Base-by-base conservation (phyloP, 1,140 invertebrate genomes). In the Pollicipes pollicipes region DNA sequence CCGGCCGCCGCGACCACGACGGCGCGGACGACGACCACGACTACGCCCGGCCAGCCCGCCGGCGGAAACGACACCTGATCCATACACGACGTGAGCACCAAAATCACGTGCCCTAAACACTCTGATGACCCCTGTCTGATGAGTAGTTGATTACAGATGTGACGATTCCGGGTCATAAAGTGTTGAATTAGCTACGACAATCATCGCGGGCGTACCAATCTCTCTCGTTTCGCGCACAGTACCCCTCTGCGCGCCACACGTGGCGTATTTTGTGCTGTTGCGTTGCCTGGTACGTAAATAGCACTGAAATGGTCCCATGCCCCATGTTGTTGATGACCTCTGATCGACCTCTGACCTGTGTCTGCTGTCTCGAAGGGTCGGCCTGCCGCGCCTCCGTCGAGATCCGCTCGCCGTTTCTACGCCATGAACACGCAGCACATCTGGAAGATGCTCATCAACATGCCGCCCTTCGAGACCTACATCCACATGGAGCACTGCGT, bases 401-500 rank as follows among this genome's bases (percentile, higher is more conserved):
- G 45, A 10, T 58, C 13, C 6, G 45, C 2, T 58, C 27, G 1
- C 64, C 64, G 17, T n/a, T 66, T 66, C 64, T 28, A 66, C 64
- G 64, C 64, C 28, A 27, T 66, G n/a, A 66, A 66, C 64, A 66
- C 64, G 17, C 3, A 29, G 10, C 10, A 29, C 64, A n/a, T 28
- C 8, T 66, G n/a, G 16, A 66, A 66, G 28, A 66, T n/a, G 28
- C 64, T 66, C 3, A 66, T 66, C 64, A 66, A 66, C 64, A 28
- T 66, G 64, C 64, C 64, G 10, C 10, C 10, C n/a, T 66, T 21
- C 64, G 64, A 66, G 28, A 66, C 27, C 64, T 66, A 28, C 64
- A 66, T 66, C 64, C 64, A 66, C 64, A 66, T 66, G 64, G 64
- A 66, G 26, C n/a, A 28, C 4, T 66, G 64, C 64, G 17, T 8